Percentiles rank a stretch among this genome's conserved stretches.
Conservation (phyloP, 2,797 vertebrate genomes). For the Tokudaia tokunoshimensis region DNA sequence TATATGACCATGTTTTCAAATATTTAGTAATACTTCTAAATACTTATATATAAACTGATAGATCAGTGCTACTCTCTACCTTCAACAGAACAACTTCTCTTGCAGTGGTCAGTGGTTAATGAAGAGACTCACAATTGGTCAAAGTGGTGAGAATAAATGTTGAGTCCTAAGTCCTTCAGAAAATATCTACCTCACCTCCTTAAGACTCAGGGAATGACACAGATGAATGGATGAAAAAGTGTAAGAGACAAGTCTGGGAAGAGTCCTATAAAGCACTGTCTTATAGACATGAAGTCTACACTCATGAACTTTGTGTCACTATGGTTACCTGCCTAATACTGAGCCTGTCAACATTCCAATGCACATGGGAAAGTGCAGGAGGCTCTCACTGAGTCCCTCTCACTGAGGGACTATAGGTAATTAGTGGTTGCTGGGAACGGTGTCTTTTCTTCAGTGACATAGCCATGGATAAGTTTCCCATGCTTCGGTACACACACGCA, state of each 20-base stretch:
- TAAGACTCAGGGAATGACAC: not conserved
- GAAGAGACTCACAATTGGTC: not conserved
- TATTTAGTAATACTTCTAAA: not conserved
- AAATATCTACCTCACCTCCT: not conserved
- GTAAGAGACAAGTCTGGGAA: not conserved
- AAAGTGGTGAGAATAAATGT: not conserved
- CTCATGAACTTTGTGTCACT: not conserved
- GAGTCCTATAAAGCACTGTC: not conserved
- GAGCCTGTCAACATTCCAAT: not conserved
- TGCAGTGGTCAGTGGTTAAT: not conserved
- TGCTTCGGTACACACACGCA: not conserved
- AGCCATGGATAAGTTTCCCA: not conserved
- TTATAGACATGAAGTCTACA: not conserved
- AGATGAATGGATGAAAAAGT: not conserved
- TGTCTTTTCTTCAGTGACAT: not conserved
- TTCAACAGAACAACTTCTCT: not conserved
- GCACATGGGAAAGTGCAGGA: not conserved
- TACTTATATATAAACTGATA: not conserved
- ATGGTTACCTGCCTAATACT: not conserved
- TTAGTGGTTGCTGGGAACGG: not conserved
- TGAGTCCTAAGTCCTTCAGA: not conserved
- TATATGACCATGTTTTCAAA: not conserved
- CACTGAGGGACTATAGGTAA: not conserved
- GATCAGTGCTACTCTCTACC: not conserved
- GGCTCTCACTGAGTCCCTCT: too few relatives aligned